phyloP scores from a whole-genome alignment of 2,888 invertebrate genomes.

The Phortica magna region DNA sequence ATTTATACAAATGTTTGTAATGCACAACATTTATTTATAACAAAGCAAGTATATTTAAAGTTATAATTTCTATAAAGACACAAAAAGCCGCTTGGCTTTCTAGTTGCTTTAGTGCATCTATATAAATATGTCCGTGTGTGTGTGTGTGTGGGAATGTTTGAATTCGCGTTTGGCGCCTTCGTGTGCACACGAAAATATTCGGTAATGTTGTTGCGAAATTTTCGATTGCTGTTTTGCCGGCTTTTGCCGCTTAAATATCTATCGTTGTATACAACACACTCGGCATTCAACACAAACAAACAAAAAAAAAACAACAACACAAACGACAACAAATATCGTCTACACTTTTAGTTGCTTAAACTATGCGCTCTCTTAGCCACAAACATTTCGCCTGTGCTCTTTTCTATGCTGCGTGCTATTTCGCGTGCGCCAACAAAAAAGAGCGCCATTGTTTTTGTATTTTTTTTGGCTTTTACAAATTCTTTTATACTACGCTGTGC shows the following conservation, averaged over 20 bases:
- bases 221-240: slow-evolving; percentile 20
- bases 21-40: neutral
- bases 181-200: slow-evolving; percentile 19
- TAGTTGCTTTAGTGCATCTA: neutral
- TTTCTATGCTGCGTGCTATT: slow-evolving; percentile 43
- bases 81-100: too few relatives aligned
- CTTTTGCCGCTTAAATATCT: slow-evolving; percentile 7
- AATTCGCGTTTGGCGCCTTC: neutral
- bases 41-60: neutral
- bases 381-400: slow-evolving; percentile 13
- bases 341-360: slow-evolving; percentile 31
- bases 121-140: neutral
- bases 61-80: neutral
- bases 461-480: slow-evolving; percentile 24
- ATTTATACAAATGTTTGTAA: too few relatives aligned
- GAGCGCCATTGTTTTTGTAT: slow-evolving; percentile 10
- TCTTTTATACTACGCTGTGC: neutral
- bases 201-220: neutral
- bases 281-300: slow-evolving; percentile 12
- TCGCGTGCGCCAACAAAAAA: slow-evolving; percentile 57
- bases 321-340: slow-evolving; percentile 14
- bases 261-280: neutral
- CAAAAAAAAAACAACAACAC: slow-evolving; percentile 3
- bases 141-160: neutral
- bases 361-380: neutral